These are phyloP conservation scores for Monoplex corrugatus DNA, from an alignment of 2,888 invertebrate species.

Conservation along the genomic window DNA sequence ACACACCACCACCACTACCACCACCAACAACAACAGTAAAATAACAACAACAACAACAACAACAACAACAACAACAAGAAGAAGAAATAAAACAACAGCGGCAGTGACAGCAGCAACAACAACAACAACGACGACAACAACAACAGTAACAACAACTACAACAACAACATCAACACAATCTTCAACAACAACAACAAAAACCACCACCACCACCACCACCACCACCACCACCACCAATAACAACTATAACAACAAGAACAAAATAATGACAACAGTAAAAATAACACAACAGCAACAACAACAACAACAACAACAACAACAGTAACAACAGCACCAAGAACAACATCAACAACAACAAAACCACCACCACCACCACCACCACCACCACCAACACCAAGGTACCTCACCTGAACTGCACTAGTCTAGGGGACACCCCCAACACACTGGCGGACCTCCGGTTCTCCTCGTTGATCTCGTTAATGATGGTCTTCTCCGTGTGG, in stretches of 20 bases:
- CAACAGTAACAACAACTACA: background rate
- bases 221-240: background rate
- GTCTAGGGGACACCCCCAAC: slow-evolving; percentile 73
- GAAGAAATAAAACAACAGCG: background rate
- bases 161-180: background rate
- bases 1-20: too few relatives aligned
- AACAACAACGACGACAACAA: too few relatives aligned
- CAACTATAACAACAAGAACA: background rate
- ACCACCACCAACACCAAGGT: background rate
- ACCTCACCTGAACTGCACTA: slow-evolving; percentile 70
- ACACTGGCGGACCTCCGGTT: slow-evolving; percentile 73
- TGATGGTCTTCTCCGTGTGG: slow-evolving; percentile 70
- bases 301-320: background rate
- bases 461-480: slow-evolving; percentile 79
- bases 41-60: background rate
- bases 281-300: background rate
- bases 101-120: background rate
- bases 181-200: background rate
- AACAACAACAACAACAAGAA: background rate
- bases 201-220: background rate
- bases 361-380: too few relatives aligned
- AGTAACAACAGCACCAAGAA: background rate
- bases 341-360: background rate
- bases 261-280: background rate
- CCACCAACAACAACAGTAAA: background rate